Conservation (phyloP, 2,113 vertebrate genomes). For the Entomyzon cyanotis region DNA sequence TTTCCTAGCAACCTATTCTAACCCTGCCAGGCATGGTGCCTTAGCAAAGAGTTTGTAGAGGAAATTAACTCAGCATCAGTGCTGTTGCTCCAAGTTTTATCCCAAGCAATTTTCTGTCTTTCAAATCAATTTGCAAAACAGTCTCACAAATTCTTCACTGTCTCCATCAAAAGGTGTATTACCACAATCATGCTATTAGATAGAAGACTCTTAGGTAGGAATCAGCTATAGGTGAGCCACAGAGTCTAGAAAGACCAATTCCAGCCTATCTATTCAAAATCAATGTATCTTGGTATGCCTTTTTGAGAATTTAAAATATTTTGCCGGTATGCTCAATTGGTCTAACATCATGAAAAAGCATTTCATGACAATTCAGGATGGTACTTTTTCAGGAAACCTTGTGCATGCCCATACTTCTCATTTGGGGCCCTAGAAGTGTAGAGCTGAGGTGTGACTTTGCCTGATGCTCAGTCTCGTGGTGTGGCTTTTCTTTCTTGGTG, state of each 20-base stretch:
- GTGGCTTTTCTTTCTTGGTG: not conserved
- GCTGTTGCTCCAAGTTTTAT: not conserved
- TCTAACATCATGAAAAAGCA: not conserved
- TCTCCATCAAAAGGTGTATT: not conserved
- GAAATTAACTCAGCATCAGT: not conserved
- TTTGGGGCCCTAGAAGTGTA: not conserved
- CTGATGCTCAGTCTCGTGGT: not conserved
- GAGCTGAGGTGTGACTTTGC: not conserved
- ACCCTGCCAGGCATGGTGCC: not conserved
- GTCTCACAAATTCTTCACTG: not conserved
- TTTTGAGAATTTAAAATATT: not conserved
- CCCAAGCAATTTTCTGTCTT: not conserved
- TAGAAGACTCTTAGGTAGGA: not conserved
- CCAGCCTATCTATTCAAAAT: not conserved
- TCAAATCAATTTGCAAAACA: not conserved
- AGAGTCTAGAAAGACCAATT: not conserved
- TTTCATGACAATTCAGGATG: not conserved
- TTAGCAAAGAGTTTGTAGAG: not conserved
- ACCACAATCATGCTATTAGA: not conserved
- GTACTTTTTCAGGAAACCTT: not conserved
- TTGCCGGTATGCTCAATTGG: not conserved
- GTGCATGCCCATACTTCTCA: not conserved
- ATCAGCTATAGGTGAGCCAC: not conserved
- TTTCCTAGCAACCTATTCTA: constrained; percentile 40
- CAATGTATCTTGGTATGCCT: not conserved